phyloP scores from a whole-genome alignment of 2,113 vertebrate species.

The Sebastes schlegelii region DNA sequence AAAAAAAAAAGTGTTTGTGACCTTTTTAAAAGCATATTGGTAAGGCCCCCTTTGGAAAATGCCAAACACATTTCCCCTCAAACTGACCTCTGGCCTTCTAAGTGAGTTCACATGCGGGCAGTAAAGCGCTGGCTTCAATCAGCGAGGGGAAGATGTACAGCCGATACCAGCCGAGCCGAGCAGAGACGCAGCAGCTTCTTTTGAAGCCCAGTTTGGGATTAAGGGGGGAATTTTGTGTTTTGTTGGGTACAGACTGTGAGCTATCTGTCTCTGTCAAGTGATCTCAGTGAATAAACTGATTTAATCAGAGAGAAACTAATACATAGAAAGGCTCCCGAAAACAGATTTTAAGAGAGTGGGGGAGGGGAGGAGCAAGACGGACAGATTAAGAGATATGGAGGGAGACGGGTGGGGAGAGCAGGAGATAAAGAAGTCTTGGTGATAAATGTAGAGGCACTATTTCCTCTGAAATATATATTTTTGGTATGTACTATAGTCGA shows the following conservation, averaged over 20 bases:
- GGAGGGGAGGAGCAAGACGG: neutral
- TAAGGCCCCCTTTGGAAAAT: constrained; percentile 34
- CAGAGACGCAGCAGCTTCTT: constrained; percentile 10
- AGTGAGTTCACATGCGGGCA: constrained; percentile 42
- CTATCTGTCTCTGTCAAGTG: constrained; percentile 42
- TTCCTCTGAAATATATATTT: constrained; percentile 30
- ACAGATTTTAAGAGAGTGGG: constrained; percentile 22
- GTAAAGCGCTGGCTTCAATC: constrained; percentile 56
- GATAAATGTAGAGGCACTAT: constrained; percentile 26
- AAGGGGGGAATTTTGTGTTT: constrained; percentile 1
- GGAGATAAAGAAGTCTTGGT: constrained; percentile 40
- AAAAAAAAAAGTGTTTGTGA: neutral
- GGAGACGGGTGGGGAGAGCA: neutral
- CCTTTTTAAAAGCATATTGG: constrained; percentile 26
- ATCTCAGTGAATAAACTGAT: constrained; percentile 41
- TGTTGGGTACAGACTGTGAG: constrained; percentile 7
- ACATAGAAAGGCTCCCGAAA: constrained; percentile 24
- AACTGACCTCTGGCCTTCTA: constrained; percentile 58
- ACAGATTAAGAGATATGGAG: constrained; percentile 50
- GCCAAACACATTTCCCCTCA: constrained; percentile 56
- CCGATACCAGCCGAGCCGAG: constrained; percentile 37
- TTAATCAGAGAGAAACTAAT: constrained; percentile 47
- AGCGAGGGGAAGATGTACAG: constrained; percentile 29
- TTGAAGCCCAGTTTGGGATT: constrained; percentile 5
- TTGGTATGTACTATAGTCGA: neutral